These are phyloP conservation scores for Paramuricea clavata DNA, from an alignment of 92 coral and sea anemone genomes.

Conservation along the genomic window DNA sequence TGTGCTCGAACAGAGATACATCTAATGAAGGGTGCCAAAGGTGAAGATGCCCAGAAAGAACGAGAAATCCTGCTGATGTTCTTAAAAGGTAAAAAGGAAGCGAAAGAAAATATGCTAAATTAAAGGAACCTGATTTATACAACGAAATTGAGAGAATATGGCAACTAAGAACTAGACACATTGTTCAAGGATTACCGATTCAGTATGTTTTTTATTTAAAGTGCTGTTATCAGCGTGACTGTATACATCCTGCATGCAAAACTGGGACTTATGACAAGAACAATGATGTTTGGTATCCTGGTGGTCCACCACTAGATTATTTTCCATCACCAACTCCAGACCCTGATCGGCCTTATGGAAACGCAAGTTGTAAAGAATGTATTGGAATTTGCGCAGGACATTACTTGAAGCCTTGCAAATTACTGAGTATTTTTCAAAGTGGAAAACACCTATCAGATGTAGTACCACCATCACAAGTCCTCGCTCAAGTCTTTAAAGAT, in stretches of 20 bases:
- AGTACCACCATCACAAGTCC: constrained; percentile 55
- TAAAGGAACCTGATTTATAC: constrained; percentile 31
- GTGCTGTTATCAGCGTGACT: constrained; percentile 49
- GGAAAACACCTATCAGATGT: constrained; percentile 36
- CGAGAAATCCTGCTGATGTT: constrained; percentile 11
- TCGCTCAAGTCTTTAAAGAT: constrained; percentile 52
- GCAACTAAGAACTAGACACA: constrained; percentile 38
- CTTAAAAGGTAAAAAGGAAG: constrained; percentile 7
- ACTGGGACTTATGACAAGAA: constrained; percentile 6
- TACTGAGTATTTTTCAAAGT: constrained; percentile 32
- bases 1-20: constrained; percentile 42
- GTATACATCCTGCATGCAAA: constrained; percentile 52
- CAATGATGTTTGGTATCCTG: constrained; percentile 45
- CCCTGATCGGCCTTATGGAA: constrained; percentile 52
- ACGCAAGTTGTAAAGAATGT: constrained; percentile 49
- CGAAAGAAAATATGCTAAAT: constrained; percentile 18
- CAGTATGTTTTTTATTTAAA: constrained; percentile 39
- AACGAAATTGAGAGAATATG: constrained; percentile 28
- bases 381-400: constrained; percentile 54
- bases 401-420: constrained; percentile 39
- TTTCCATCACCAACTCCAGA: constrained; percentile 61
- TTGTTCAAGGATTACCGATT: constrained; percentile 34
- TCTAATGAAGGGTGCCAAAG: constrained; percentile 44
- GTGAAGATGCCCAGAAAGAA: constrained; percentile 43
- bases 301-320: constrained; percentile 49